Conservation (phyloP, 2,797 vertebrate genomes). For the Gymnoscopelus braueri region DNA sequence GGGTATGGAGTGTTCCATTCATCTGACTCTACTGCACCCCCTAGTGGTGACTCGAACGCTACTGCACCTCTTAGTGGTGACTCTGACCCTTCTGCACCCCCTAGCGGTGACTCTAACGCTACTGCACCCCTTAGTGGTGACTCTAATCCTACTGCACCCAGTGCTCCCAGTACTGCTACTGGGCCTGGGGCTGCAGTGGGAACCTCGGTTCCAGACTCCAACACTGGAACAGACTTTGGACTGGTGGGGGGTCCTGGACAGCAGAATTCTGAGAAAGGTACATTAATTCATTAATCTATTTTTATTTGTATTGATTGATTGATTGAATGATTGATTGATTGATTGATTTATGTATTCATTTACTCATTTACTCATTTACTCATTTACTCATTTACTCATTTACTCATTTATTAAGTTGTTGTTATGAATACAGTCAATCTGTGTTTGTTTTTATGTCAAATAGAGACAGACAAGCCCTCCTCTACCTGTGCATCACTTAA, state of each 20-base stretch:
- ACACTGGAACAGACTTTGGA: conserved; percentile 71
- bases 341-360: too few relatives aligned
- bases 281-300: too few relatives aligned
- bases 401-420: too few relatives aligned
- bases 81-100: not conserved
- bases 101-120: not conserved
- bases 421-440: too few relatives aligned
- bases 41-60: not conserved
- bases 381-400: too few relatives aligned
- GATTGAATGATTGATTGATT: too few relatives aligned
- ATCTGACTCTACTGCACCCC: conserved; percentile 20
- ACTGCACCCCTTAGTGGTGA: not conserved
- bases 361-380: too few relatives aligned
- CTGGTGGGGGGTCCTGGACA: conserved; percentile 36
- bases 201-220: conserved; percentile 52
- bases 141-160: not conserved
- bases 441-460: too few relatives aligned
- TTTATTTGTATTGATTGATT: too few relatives aligned
- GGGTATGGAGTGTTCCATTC: conserved; percentile 46
- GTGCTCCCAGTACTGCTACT: too few relatives aligned
- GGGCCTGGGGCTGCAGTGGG: conserved; percentile 9
- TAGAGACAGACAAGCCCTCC: too few relatives aligned
- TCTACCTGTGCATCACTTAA: too few relatives aligned
- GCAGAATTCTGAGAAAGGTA: conserved; percentile 44
- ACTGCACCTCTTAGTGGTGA: not conserved